Base-by-base conservation (phyloP, 2,797 vertebrate genomes). In the Bufotes viridis region DNA sequence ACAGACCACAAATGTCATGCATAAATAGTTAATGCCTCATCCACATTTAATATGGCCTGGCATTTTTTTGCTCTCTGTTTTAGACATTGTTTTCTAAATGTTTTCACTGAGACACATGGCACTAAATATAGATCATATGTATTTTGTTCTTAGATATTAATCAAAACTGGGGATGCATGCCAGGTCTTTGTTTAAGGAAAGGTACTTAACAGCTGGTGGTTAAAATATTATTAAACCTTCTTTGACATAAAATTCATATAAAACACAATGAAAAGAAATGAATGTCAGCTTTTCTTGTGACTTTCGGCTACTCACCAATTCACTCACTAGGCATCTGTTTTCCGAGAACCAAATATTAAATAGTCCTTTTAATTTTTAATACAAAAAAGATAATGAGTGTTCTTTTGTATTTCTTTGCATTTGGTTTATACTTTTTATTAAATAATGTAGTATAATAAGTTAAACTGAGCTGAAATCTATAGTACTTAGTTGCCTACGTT, bases 91-190 rank as follows among this genome's bases (percentile, higher is more conserved):
- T 89, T 86, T 49, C 79, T 70, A 89, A 89, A 87, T 87, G 84
- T 89, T 89, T 87, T 86, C 74, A 74, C 42, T 53, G 55, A 70
- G 80, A 65, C 85, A 82, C 84, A 78, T 83, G 88, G 55, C 80
- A 69, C 88, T 89, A 86, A 78, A 87, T 87, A 89, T 87, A 85
- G 84, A 87, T 70, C 69, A 81, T 60, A 79, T 89, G 63, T 85
- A 86, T 89, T 89, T 89, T 84, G n/a, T 89, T 87, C 84, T 89
- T 86, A 89, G 88, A 89, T 89, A 61, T 89, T 86, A 89, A 89
- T 86, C 79, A 14, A 82, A 89, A 75, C 74, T 86, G 79, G 61
- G 80, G 67, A 86, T 82, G 60, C 88, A 82, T 89, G 88, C 83
- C 84, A 85, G 79, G 88, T n/a, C 85, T 89, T 89, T 89, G 84